phyloP scores from a whole-genome alignment of 2,797 vertebrate genomes.

The Chaetophractus vellerosus region DNA sequence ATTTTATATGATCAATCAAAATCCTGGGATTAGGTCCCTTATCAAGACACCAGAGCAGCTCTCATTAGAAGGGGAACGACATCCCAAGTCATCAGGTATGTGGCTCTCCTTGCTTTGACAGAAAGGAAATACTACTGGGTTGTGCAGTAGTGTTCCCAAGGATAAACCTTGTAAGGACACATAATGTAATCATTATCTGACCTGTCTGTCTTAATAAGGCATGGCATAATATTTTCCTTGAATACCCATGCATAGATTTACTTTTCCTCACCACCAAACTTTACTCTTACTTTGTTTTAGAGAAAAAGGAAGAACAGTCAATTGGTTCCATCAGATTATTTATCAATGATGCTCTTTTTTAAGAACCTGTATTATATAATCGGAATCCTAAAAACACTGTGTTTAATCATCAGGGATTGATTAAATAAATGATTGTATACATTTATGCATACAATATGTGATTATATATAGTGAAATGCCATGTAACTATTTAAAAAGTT shows the following conservation, averaged over 20 bases:
- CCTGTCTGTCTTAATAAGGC: not conserved
- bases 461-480: not conserved
- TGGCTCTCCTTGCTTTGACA: not conserved
- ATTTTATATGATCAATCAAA: slow-evolving; percentile 96
- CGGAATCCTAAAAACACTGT: not conserved
- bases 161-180: too few species aligned
- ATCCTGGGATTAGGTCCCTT: slow-evolving; percentile 93
- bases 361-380: not conserved
- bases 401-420: not conserved
- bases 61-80: slow-evolving; percentile 93
- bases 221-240: not conserved
- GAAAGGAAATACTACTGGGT: accelerated
- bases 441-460: too few species aligned
- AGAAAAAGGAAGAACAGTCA: not conserved
- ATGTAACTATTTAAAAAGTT: too few species aligned
- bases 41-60: slow-evolving; percentile 87
- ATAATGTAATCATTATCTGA: accelerated
- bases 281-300: not conserved
- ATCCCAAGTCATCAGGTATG: slow-evolving; percentile 91
- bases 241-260: accelerated
- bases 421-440: not conserved
- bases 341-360: not conserved
- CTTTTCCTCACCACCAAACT: not conserved
- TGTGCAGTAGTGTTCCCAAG: not conserved
- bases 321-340: not conserved